Percentiles rank a stretch among this genome's conserved stretches.
phyloP scores from a whole-genome alignment of 1,140 invertebrate genomes.

The Dreissena rostriformis region DNA sequence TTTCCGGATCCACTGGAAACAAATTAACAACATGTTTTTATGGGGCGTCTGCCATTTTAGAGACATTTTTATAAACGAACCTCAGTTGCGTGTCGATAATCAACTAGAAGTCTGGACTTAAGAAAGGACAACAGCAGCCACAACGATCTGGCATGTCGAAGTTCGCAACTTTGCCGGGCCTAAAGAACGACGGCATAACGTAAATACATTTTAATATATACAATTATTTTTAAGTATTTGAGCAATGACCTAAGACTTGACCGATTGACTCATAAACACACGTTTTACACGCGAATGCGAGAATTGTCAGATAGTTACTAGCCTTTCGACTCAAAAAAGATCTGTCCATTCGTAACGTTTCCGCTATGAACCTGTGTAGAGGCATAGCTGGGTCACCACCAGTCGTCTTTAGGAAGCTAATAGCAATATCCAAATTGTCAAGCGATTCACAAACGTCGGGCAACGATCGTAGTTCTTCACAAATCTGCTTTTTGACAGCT shows the following conservation, averaged over 20 bases:
- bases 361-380: constrained; percentile 55
- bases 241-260: neutral
- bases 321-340: constrained; percentile 54
- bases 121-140: constrained; percentile 62
- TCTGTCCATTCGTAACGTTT: constrained; percentile 56
- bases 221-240: neutral
- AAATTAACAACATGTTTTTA: too few species aligned
- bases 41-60: too few species aligned
- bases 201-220: neutral
- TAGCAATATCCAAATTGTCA: constrained; percentile 61
- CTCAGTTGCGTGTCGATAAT: constrained; percentile 26
- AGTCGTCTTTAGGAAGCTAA: constrained; percentile 61
- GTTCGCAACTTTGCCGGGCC: constrained; percentile 54
- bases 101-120: constrained; percentile 51
- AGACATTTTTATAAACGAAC: constrained; percentile 12
- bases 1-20: too few species aligned
- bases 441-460: constrained; percentile 58
- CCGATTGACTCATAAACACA: neutral
- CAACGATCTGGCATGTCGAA: constrained; percentile 60
- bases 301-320: neutral
- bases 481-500: constrained; percentile 54
- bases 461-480: constrained; percentile 37
- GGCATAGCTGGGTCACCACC: constrained; percentile 29
- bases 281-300: neutral
- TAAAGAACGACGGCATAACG: constrained; percentile 23